Percentiles rank a stretch among this genome's conserved stretches.
These are phyloP conservation scores for Mactromeris polynyma DNA, from an alignment of 2,888 invertebrate genomes.

Conservation along the genomic window DNA sequence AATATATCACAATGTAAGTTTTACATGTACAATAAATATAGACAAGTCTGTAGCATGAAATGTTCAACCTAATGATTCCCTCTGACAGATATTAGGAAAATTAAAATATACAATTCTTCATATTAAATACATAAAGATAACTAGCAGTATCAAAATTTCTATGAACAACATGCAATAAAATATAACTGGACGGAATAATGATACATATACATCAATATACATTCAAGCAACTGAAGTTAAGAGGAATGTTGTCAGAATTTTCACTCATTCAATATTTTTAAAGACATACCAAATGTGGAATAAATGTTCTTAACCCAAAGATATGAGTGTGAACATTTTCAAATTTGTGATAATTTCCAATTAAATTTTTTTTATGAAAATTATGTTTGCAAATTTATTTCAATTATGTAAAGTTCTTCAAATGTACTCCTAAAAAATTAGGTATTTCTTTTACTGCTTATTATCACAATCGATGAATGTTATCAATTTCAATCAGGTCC, in stretches of 20 bases:
- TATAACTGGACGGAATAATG: slow-evolving; percentile 39
- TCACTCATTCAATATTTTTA: not conserved
- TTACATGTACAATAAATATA: slow-evolving; percentile 5
- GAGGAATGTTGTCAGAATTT: not conserved
- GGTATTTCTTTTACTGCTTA: not conserved
- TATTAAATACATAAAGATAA: not conserved
- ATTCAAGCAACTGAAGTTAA: not conserved
- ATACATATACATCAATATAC: too few relatives aligned
- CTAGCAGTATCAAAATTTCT: not conserved
- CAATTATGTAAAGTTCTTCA: too few relatives aligned
- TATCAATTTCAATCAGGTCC: not conserved
- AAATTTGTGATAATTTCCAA: too few relatives aligned
- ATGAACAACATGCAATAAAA: slow-evolving; percentile 17
- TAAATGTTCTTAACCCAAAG: too few relatives aligned
- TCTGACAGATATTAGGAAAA: not conserved
- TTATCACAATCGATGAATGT: not conserved
- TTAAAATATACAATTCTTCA: not conserved
- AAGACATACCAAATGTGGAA: too few relatives aligned
- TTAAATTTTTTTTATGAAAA: too few relatives aligned
- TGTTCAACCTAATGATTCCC: not conserved
- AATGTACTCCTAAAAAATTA: too few relatives aligned
- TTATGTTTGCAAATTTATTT: too few relatives aligned
- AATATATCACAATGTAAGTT: slow-evolving; percentile 1
- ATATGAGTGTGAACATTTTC: too few relatives aligned
- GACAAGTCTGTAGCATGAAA: not conserved